These are phyloP conservation scores for Spilarctia lutea DNA, from an alignment of 2,888 invertebrate species.

Conservation along the genomic window DNA sequence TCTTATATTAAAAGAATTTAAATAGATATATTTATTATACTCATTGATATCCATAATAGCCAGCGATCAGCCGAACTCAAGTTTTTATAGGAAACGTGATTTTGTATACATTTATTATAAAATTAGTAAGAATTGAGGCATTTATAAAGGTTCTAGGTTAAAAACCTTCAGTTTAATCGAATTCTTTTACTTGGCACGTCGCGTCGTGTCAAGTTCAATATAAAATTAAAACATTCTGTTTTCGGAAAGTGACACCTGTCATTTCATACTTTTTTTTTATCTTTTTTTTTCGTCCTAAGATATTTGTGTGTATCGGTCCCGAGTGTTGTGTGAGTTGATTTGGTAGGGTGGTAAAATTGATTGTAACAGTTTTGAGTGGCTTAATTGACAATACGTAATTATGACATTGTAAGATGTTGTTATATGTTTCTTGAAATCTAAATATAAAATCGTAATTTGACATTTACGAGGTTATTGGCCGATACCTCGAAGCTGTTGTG, in stretches of 20 bases:
- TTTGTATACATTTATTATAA: not conserved
- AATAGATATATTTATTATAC: not conserved
- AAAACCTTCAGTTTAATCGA: not conserved
- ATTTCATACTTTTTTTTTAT: not conserved
- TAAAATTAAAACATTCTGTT: not conserved
- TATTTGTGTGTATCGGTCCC: not conserved
- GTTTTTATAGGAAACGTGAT: not conserved
- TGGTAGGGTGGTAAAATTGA: not conserved
- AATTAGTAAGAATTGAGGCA: not conserved
- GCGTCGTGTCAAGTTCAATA: not conserved
- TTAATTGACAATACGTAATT: not conserved
- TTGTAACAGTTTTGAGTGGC: not conserved
- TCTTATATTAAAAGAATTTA: not conserved
- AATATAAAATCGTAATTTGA: not conserved
- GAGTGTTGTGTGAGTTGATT: not conserved
- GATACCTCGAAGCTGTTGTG: not conserved
- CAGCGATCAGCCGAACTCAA: not conserved
- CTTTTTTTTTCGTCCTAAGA: not conserved
- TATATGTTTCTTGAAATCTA: too few relatives aligned
- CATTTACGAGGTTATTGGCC: not conserved
- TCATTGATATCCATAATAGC: not conserved
- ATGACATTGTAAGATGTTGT: not conserved
- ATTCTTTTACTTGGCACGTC: not conserved
- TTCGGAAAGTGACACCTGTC: not conserved
- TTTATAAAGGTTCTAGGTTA: not conserved